A percentile compares a stretch with the other conserved stretches of the same genome.
Evolutionary conservation across 2,888 invertebrate species (phyloP).

Genomic region (Octonoba sinensis): DNA sequence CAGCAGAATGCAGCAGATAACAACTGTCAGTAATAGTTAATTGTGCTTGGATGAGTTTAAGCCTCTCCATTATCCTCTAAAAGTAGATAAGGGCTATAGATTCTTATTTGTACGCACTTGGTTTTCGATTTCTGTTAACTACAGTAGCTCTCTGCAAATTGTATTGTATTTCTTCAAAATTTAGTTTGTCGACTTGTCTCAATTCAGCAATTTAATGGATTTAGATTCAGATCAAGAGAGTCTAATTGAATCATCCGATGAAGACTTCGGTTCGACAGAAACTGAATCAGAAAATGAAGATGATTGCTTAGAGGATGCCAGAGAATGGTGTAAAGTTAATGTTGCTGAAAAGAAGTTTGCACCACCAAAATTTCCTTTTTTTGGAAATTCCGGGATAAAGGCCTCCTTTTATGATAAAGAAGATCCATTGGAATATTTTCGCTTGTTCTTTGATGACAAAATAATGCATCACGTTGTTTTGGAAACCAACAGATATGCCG

Average conservation of each 20-base stretch:
- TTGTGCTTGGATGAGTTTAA: no score
- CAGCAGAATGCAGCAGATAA: no score
- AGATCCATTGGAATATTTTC: conserved; percentile 13
- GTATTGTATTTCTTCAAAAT: no score
- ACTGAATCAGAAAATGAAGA: not conserved
- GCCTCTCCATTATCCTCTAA: no score
- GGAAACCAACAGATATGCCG: conserved; percentile 24
- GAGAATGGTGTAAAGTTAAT: conserved; percentile 17
- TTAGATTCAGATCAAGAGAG: no score
- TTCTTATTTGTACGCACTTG: no score
- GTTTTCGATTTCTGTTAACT: no score
- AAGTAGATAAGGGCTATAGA: no score
- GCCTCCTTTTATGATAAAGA: not conserved
- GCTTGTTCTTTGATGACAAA: conserved; percentile 18
- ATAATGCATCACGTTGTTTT: not conserved
- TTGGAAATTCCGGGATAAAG: conserved; percentile 21
- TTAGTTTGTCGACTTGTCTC: no score
- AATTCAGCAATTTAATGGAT: no score
- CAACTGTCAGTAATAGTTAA: no score
- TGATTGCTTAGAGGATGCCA: not conserved
- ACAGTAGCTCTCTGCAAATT: no score
- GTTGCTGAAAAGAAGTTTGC: not conserved
- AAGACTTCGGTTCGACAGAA: not conserved
- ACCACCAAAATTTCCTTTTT: conserved; percentile 37
- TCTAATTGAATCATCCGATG: not conserved